A percentile compares a stretch with the other conserved stretches of the same genome.
phyloP scores from a whole-genome alignment of 2,113 vertebrate genomes.

The Microcebus lehilahytsara region DNA sequence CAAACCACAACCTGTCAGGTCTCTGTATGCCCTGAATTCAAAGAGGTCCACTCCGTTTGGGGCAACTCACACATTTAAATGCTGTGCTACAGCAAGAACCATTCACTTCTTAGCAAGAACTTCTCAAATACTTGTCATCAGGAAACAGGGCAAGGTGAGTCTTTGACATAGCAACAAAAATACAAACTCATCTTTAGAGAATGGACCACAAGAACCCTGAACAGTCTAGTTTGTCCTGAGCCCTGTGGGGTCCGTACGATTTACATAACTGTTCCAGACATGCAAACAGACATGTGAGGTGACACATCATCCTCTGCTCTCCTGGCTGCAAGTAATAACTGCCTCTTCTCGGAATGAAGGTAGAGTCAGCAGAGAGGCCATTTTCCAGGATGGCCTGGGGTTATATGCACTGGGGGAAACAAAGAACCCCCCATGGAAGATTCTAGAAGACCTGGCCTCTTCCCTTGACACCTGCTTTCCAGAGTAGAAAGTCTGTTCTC shows the following conservation, averaged over 20 bases:
- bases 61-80: not conserved
- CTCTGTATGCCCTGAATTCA: not conserved
- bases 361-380: not conserved
- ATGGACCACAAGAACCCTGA: not conserved
- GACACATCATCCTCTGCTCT: too few relatives aligned
- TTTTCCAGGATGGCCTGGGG: not conserved
- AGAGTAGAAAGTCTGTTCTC: not conserved
- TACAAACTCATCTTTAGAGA: not conserved
- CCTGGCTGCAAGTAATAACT: not conserved
- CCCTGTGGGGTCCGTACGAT: not conserved
- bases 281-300: not conserved
- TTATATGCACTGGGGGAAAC: not conserved
- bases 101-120: not conserved
- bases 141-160: not conserved
- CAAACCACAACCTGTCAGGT: not conserved
- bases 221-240: too few relatives aligned
- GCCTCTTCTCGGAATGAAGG: not conserved
- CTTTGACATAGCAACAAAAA: not conserved
- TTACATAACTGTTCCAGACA: not conserved
- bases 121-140: not conserved
- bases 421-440: not conserved
- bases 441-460: not conserved
- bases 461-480: not conserved
- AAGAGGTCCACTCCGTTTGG: not conserved
- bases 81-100: fast-evolving